phyloP scores from a whole-genome alignment of 2,888 invertebrate genomes.

The Syrphus vitripennis region DNA sequence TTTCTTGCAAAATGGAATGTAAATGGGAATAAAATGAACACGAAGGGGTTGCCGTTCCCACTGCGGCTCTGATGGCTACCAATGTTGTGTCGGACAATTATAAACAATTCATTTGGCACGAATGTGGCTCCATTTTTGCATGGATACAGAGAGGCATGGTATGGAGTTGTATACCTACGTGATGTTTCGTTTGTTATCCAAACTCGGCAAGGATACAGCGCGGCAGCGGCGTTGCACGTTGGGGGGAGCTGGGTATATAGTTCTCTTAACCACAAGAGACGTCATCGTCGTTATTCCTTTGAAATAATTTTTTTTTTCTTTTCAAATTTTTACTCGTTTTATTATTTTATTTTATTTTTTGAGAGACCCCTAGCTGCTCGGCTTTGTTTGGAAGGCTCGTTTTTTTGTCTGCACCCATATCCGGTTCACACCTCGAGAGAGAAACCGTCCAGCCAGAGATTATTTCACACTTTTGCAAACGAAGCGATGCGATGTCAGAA shows the following conservation, averaged over 20 bases:
- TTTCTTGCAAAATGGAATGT: conserved; percentile 70
- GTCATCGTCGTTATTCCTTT: conserved; percentile 61
- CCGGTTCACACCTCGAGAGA: conserved; percentile 66
- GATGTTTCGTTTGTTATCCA: conserved; percentile 45
- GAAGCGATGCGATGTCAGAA: conserved; percentile 14
- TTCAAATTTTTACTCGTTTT: conserved; percentile 24
- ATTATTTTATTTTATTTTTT: neutral
- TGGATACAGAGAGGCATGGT: neutral
- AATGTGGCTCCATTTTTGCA: conserved; percentile 46
- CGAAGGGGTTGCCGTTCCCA: conserved; percentile 6
- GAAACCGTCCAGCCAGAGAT: conserved; percentile 45
- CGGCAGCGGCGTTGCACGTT: conserved; percentile 17
- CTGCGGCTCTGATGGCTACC: conserved; percentile 8
- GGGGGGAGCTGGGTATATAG: conserved; percentile 25
- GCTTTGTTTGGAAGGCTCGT: conserved; percentile 45
- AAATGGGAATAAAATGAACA: conserved; percentile 54
- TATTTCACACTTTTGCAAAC: conserved; percentile 61
- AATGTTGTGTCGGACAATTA: conserved; percentile 66
- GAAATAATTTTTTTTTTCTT: conserved; percentile 28
- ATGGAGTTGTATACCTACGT: neutral
- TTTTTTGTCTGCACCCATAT: conserved; percentile 63
- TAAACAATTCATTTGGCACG: conserved; percentile 71
- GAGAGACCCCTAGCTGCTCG: conserved; percentile 27
- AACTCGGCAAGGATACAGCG: conserved; percentile 52
- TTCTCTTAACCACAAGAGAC: conserved; percentile 66